Percentiles rank a stretch among this genome's conserved stretches.
Evolutionary conservation across 2,113 vertebrate species (phyloP).

Genomic region (Noturus placidus): DNA sequence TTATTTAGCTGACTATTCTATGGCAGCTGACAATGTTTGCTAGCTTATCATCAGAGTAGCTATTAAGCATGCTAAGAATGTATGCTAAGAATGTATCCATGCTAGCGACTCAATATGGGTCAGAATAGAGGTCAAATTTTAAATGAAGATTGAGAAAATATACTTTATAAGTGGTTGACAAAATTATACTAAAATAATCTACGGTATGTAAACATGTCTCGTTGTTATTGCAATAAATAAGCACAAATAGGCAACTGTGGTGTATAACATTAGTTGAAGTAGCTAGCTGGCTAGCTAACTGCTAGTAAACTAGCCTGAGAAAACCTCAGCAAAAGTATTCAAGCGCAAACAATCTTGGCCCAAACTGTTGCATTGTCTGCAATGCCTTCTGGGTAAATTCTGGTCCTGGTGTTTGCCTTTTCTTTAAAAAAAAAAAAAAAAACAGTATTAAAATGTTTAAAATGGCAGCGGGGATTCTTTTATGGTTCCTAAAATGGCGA

Average conservation of each 20-base stretch:
- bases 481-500: not conserved
- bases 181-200: not conserved
- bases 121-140: not conserved
- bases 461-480: not conserved
- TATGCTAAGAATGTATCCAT: too few species aligned
- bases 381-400: not conserved
- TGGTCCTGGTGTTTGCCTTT: not conserved
- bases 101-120: not conserved
- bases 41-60: not conserved
- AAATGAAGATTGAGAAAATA: not conserved
- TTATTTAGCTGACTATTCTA: not conserved
- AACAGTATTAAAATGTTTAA: not conserved
- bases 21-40: not conserved
- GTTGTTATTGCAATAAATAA: not conserved
- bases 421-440: not conserved
- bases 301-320: not conserved
- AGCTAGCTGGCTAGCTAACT: not conserved
- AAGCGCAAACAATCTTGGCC: too few species aligned
- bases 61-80: not conserved
- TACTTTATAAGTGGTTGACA: not conserved
- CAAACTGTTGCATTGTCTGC: too few species aligned
- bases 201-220: not conserved
- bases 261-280: not conserved
- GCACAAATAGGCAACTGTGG: not conserved
- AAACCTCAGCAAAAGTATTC: too few species aligned